These are phyloP conservation scores for Hypolimnas misippus DNA, from an alignment of 2,888 invertebrate species.

Conservation along the genomic window DNA sequence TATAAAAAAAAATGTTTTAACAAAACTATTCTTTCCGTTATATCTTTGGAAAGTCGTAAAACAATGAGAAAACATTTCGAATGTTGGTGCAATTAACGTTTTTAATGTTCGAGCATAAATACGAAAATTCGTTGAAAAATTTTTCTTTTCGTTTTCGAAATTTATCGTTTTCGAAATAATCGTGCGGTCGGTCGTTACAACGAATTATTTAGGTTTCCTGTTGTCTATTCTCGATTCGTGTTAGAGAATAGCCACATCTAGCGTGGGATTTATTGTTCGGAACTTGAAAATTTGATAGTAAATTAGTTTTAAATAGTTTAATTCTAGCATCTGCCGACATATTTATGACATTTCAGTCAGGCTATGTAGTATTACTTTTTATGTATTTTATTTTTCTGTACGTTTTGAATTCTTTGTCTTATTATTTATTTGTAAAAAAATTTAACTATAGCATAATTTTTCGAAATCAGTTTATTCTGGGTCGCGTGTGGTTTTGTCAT, in stretches of 20 bases:
- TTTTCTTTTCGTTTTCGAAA: neutral
- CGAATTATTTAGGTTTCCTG: slow-evolving; percentile 4
- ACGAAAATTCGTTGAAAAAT: slow-evolving; percentile 17
- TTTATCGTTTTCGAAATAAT: slow-evolving; percentile 18
- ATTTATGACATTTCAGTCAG: too few species aligned
- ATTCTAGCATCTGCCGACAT: too few species aligned
- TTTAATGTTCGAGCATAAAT: slow-evolving; percentile 20
- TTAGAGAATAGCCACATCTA: neutral
- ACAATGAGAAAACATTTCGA: slow-evolving; percentile 20
- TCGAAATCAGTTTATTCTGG: too few species aligned
- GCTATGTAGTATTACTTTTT: too few species aligned
- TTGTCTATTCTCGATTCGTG: neutral
- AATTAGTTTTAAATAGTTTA: too few species aligned
- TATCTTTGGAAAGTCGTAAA: slow-evolving; percentile 29
- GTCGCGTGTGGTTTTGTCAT: too few species aligned
- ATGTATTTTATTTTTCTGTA: too few species aligned
- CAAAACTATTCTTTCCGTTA: slow-evolving; percentile 28
- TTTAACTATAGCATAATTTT: too few species aligned
- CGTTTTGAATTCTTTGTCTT: too few species aligned
- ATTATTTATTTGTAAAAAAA: too few species aligned
- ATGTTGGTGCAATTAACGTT: slow-evolving; percentile 14
- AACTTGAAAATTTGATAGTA: too few species aligned
- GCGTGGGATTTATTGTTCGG: neutral
- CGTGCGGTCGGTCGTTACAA: slow-evolving; percentile 32
- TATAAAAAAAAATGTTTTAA: slow-evolving; percentile 20